Evolutionary conservation across 2,888 invertebrate species (phyloP), one percentile per base, ranked within the genome.

Genomic region (Leptopterna dolabrata): DNA sequence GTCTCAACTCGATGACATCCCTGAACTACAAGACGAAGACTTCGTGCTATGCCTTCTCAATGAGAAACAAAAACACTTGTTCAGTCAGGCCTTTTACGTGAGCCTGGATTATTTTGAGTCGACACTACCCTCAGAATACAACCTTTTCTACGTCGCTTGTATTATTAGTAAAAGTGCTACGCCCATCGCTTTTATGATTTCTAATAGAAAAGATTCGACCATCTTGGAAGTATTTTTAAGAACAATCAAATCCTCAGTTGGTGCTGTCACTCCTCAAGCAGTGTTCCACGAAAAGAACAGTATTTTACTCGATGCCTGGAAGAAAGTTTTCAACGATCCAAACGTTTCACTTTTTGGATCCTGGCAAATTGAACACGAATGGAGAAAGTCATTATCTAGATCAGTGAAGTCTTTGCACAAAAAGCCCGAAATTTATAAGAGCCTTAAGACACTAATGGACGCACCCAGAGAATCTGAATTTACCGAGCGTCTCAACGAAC

Each of bases 1-100:
- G 29, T 27, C 29, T 14, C 14, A 13, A 16, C 14, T 16, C 30
- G 29, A 55, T 13, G 55, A n/a, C 2, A 16, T 41, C 19, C 45
- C 43, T 43, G 78, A 78, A 78, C 13, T 78, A 1, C 2, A 24
- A 19, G 27, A 45, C 14, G 78, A 78, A 9, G 81, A 81, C 29
- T 55, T 81, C 16, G 13, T 55, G 14, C 11, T 81, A 30, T 81
- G 81, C 55, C 81, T 81, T 19, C 29, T 81, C n/a, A 81, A 81
- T n/a, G 43, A 55, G 14, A 36, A 51, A 30, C 55, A 55, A 55
- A 29, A n/a, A 76, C 16, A 30, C 11, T 76, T 76, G 16, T 76
- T 76, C n/a, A 14, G 24, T 27, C 11, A 63, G 24, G 19, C 30
- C 45, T 45, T 45, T 24, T 45, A 14, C 27, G 43, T 78, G 45